Conservation (phyloP, 2,113 vertebrate species). For the Nanorana parkeri region DNA sequence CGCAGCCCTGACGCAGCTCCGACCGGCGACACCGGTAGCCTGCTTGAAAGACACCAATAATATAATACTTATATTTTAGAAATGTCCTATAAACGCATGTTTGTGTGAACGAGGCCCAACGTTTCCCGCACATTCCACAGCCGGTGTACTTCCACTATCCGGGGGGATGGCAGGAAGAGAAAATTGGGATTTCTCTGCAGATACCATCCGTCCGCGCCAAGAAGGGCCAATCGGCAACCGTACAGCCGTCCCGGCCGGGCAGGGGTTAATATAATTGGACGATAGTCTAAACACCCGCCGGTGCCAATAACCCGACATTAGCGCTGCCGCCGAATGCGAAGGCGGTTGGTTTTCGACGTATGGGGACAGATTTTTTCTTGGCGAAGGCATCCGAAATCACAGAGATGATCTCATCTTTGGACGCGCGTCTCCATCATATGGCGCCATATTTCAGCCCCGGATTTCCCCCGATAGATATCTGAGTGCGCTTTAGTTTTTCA, state of each 20-base stretch:
- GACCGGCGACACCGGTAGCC: too few species aligned
- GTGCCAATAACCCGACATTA: background rate
- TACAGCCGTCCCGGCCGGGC: background rate
- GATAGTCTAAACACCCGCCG: background rate
- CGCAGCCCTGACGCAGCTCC: too few species aligned
- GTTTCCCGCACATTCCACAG: too few species aligned
- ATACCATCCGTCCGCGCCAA: too few species aligned
- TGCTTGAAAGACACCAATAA: too few species aligned
- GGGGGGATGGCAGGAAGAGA: too few species aligned
- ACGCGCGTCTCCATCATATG: constrained; percentile 33
- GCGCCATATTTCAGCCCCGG: constrained; percentile 31
- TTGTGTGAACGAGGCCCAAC: too few species aligned
- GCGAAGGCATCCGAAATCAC: constrained; percentile 20
- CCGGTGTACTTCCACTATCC: too few species aligned
- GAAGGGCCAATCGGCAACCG: too few species aligned
- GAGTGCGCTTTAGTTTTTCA: constrained; percentile 38
- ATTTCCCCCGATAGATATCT: constrained; percentile 39
- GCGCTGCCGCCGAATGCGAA: constrained; percentile 1
- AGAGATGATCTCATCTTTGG: constrained; percentile 49
- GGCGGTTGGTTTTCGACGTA: constrained; percentile 44
- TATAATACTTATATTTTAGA: too few species aligned
- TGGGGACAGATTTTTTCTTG: constrained; percentile 50
- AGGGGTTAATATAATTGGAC: background rate
- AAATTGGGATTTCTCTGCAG: too few species aligned
- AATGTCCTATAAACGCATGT: too few species aligned